phyloP scores from a whole-genome alignment of 1,140 invertebrate species.

The Pemphigus obesinymphae region DNA sequence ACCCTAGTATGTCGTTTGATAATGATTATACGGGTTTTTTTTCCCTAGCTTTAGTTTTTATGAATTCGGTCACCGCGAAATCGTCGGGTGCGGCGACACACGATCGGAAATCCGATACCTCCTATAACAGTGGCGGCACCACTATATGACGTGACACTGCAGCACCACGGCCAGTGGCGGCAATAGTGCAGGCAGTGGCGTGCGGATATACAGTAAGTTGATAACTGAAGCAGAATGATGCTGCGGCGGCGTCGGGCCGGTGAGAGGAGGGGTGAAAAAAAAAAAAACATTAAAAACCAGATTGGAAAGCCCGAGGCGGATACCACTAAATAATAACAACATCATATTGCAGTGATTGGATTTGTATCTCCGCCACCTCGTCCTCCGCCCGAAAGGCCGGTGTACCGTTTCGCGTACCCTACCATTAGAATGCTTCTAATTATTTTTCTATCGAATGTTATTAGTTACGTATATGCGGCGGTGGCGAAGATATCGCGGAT shows the following conservation, averaged over 20 bases:
- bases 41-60: too few relatives aligned
- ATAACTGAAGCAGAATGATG: not conserved
- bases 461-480: not conserved
- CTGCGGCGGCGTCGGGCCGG: not conserved
- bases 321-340: conserved; percentile 35
- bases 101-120: not conserved
- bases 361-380: conserved; percentile 5
- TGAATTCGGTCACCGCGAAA: not conserved
- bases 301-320: conserved; percentile 20
- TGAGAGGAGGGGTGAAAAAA: not conserved
- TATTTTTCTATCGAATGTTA: conserved; percentile 26
- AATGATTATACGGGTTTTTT: too few relatives aligned
- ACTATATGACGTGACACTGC: too few relatives aligned
- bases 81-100: not conserved
- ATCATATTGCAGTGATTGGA: conserved; percentile 38
- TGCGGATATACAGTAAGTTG: not conserved
- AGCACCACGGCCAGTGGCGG: not conserved
- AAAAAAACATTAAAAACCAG: conserved; percentile 32
- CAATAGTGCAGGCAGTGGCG: not conserved
- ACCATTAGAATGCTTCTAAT: conserved; percentile 29
- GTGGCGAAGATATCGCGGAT: not conserved
- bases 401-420: conserved; percentile 33
- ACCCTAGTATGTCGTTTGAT: too few relatives aligned
- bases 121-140: too few relatives aligned
- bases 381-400: conserved; percentile 1